Evolutionary conservation across 2,888 invertebrate species (phyloP).

Genomic region (Himalopsyche tibetana): DNA sequence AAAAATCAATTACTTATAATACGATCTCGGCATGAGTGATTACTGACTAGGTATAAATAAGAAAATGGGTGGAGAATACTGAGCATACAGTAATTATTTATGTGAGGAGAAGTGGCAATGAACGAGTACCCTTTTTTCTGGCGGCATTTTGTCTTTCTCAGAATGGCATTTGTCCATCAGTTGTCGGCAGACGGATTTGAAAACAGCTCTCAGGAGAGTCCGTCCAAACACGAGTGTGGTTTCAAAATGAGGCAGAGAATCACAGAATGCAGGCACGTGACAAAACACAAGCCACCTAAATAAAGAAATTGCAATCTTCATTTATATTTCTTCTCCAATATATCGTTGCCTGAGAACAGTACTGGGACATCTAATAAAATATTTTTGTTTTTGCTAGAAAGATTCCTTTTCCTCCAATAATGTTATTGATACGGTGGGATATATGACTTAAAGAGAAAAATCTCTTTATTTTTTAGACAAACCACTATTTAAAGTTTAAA

Average conservation of each 20-base stretch:
- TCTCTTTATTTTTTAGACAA: no score
- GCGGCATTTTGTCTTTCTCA: constrained; percentile 92
- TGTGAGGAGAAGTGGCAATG: not conserved
- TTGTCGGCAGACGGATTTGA: constrained; percentile 87
- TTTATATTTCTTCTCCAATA: no score
- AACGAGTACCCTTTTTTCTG: constrained; percentile 82
- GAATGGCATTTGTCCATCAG: constrained; percentile 93
- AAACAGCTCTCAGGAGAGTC: constrained; percentile 90
- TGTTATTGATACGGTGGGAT: no score
- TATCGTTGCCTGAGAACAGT: no score
- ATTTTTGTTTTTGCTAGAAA: no score
- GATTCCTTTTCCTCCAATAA: no score
- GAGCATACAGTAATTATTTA: no score
- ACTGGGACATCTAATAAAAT: no score
- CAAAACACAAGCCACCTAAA: constrained; percentile 94
- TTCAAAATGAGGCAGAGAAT: constrained; percentile 93
- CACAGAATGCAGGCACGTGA: constrained; percentile 96
- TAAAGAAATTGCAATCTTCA: constrained; percentile 52
- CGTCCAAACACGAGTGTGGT: constrained; percentile 94
- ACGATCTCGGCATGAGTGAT: not conserved
- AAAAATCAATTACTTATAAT: constrained; percentile 54
- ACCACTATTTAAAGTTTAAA: no score
- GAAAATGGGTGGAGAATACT: not conserved
- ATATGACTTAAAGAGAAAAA: no score
- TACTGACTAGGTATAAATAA: no score